Conservation (phyloP, 2,888 invertebrate genomes). For the Flexamia atlantica region DNA sequence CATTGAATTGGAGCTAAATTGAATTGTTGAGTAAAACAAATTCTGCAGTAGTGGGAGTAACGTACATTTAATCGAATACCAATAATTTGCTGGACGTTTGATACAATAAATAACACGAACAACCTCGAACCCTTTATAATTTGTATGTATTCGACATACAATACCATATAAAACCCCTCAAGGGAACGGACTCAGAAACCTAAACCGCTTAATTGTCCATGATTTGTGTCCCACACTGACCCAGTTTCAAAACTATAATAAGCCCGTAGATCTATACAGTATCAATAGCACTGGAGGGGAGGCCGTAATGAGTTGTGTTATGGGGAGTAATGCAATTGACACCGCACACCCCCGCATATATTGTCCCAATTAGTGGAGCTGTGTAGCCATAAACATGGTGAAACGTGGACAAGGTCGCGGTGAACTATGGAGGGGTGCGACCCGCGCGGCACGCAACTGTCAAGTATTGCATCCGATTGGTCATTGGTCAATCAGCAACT, state of each 20-base stretch:
- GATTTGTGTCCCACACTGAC: constrained; percentile 2
- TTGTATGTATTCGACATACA: no score
- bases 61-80: no score
- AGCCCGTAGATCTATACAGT: background rate
- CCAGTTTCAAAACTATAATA: constrained; percentile 27
- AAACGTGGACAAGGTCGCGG: constrained; percentile 36
- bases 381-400: constrained; percentile 53
- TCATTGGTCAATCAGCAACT: no score
- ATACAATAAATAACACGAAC: no score
- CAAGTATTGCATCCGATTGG: no score
- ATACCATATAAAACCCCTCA: background rate
- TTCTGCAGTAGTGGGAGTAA: no score
- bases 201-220: constrained; percentile 24
- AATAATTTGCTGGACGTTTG: no score
- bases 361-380: constrained; percentile 48
- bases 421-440: constrained; percentile 46
- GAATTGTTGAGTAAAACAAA: no score
- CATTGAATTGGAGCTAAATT: no score
- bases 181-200: background rate
- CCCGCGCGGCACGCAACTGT: constrained; percentile 1
- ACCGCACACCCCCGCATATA: constrained; percentile 59
- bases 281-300: background rate
- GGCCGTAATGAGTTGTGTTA: constrained; percentile 51
- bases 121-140: no score
- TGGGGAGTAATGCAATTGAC: constrained; percentile 45